Base-by-base conservation (phyloP, 2,797 vertebrate species). In the Takifugu rubripes region DNA sequence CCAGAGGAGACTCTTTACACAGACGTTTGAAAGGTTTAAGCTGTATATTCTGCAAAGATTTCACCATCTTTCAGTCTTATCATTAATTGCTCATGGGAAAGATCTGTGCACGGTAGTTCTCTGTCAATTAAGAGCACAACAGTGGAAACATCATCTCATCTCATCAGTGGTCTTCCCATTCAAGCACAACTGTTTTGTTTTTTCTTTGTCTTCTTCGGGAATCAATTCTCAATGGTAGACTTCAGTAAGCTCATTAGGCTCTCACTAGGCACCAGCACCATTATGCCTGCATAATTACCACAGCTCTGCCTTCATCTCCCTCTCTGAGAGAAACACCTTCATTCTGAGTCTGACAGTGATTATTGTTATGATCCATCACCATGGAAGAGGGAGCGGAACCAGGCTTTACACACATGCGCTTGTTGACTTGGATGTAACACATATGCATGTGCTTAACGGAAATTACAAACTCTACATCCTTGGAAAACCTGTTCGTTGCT, bases 211-310 rank as follows among this genome's bases (percentile, higher is more conserved):
- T 48, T 48, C 15, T 69, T 62, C 76, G 71, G 71, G 79, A 91
- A 90, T 89, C 89, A 89, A 90, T 88, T 88, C 90, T 91, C 89
- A 80, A 82, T 80, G 84, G 89, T 87, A 79, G 86, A 89, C 84
- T 89, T 74, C 73, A 84, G 85, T 90, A 84, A 86, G 90, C 89
- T 91, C 89, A 91, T 92, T 92, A 92, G 89, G 83, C 78, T 87
- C 86, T 87, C 84, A 79, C 87, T 77, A 82, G 83, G 84, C 84
- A 86, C 81, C 25, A 52, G 80, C 87, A 88, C 83, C 77, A 87
- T 89, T 89, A 87, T 70, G 47, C 82, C 78, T 78, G 83, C 80
- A 84, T 91, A 91, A 92, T 92, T 91, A 92, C 84, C 81, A 84
- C 72, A 71, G 77, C 73, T 83, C 81, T 85, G 75, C 82, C 82